Conservation (phyloP, 2,888 invertebrate genomes). For the Cotesia congregata region DNA sequence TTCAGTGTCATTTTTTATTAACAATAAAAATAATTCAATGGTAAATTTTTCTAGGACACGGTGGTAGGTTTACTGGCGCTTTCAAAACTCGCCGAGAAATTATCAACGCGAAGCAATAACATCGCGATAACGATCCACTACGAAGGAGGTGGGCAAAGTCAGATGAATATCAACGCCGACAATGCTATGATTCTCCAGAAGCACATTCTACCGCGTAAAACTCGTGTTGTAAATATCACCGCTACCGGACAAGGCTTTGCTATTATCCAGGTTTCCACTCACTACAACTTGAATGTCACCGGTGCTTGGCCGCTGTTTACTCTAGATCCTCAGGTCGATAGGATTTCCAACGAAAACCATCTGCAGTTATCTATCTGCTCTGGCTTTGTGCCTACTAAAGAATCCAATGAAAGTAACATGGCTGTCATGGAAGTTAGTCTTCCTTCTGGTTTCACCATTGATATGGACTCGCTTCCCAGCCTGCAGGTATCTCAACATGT, state of each 20-base stretch:
- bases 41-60: conserved; percentile 73
- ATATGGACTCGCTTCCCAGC: conserved; percentile 80
- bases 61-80: conserved; percentile 82
- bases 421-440: conserved; percentile 91
- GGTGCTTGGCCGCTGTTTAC: conserved; percentile 90
- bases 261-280: conserved; percentile 83
- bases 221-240: conserved; percentile 78
- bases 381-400: conserved; percentile 78
- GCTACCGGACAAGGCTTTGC: conserved; percentile 87
- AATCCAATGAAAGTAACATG: conserved; percentile 85
- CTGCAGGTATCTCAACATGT: conserved; percentile 74
- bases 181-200: conserved; percentile 88
- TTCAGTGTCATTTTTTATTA: no score
- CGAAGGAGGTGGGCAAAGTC: conserved; percentile 72
- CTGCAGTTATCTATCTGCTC: conserved; percentile 87
- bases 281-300: conserved; percentile 88
- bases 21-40: no score
- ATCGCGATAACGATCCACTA: conserved; percentile 74
- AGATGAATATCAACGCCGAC: conserved; percentile 80
- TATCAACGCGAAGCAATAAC: conserved; percentile 72
- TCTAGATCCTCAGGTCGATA: conserved; percentile 88
- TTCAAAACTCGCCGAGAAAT: conserved; percentile 76
- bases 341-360: conserved; percentile 82
- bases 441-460: conserved; percentile 92
- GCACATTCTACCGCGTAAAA: conserved; percentile 74